Evolutionary conservation across 1,140 invertebrate genomes (phyloP), one percentile per base, ranked within the genome.

Genomic region (Tenebrio molitor): DNA sequence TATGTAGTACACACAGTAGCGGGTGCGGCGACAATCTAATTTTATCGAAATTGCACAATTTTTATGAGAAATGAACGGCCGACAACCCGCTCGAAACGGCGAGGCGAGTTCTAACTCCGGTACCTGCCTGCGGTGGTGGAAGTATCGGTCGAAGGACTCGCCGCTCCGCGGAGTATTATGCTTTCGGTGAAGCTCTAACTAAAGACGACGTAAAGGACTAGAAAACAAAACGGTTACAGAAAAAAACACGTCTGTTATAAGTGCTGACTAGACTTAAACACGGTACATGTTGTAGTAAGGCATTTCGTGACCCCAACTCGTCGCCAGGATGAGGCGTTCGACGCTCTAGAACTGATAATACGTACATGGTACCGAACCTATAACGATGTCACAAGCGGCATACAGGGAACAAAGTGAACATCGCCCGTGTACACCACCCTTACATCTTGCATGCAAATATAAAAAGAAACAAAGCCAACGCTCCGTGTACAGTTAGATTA

Each of bases 191-290:
- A 62, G 53, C 33, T 68, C 66, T 68, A 73, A 72, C 63, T 74
- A 72, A 75, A 39, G 44, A 69, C 62, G 50, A 69, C 44, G 39
- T 21, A 72, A 72, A 74, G 64, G 72, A 77, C 74, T 79, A 77
- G 76, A 79, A 76, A 73, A 58, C 15, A 34, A 58, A 72, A 77
- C 74, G 69, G 69, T 74, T 77, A 78, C 68, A 74, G 72, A 79
- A 77, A 77, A 69, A 65, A 76, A 77, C 67, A 73, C 69, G 69
- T 67, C 39, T 66, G 75, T n/a, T n/a, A 74, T 63, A 69, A 77
- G 77, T 80, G 79, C 79, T 76, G 74, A 76, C 77, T 79, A 79
- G 76, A 76, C 69, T 79, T 79, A 77, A 73, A 79, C 74, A 77
- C 63, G 68, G 69, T 76, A 73, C 72, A 73, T 78, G 71, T 79